phyloP scores from a whole-genome alignment of 2,113 vertebrate genomes.

The Urocitellus parryii region DNA sequence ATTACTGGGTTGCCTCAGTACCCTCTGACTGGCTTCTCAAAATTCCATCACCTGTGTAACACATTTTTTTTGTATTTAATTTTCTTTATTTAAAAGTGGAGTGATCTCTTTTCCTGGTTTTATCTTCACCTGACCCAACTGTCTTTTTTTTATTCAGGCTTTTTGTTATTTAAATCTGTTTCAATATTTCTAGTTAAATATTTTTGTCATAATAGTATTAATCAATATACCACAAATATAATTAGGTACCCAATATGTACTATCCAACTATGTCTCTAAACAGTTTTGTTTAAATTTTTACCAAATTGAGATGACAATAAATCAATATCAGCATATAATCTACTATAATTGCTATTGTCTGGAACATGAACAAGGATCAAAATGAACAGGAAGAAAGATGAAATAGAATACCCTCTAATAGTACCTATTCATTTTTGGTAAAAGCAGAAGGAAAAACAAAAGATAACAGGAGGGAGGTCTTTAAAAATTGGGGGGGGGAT shows the following conservation, averaged over 20 bases:
- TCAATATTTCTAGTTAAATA: conserved; percentile 22
- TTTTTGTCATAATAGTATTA: conserved; percentile 4
- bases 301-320: not conserved
- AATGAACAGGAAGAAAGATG: not conserved
- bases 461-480: not conserved
- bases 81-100: conserved; percentile 7
- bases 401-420: not conserved
- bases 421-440: not conserved
- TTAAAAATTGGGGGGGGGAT: not conserved
- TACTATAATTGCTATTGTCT: not conserved
- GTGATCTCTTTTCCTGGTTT: not conserved
- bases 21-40: not conserved
- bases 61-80: not conserved
- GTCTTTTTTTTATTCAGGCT: not conserved
- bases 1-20: not conserved
- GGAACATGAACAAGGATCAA: not conserved
- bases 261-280: not conserved
- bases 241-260: not conserved
- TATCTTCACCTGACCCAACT: not conserved
- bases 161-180: conserved; percentile 42
- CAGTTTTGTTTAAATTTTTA: conserved; percentile 36
- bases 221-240: conserved; percentile 13
- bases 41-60: not conserved
- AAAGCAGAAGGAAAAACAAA: not conserved
- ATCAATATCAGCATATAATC: not conserved